phyloP scores from a whole-genome alignment of 1,140 invertebrate genomes.

The Melanaphis sacchari region DNA sequence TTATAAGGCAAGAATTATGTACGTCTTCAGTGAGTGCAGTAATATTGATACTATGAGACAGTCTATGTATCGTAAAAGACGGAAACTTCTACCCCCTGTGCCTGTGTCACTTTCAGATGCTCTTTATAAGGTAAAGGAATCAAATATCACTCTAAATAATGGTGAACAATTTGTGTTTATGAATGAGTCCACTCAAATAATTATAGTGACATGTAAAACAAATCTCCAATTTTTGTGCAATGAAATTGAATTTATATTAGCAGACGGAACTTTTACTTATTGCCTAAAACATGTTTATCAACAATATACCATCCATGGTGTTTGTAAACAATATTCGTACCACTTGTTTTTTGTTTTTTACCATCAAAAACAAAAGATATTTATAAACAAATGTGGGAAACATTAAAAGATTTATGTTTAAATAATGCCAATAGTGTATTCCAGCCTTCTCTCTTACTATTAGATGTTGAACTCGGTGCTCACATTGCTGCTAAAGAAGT shows the following conservation, averaged over 20 bases:
- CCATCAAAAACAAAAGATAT: neutral
- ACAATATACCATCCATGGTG: neutral
- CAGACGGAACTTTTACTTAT: neutral
- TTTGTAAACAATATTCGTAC: neutral
- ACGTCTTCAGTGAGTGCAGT: neutral
- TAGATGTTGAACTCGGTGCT: neutral
- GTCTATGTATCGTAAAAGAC: neutral
- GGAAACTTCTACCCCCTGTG: neutral
- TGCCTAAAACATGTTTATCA: neutral
- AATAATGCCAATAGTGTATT: neutral
- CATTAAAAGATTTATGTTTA: neutral
- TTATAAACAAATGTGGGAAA: neutral
- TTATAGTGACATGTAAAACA: neutral
- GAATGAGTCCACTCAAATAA: neutral
- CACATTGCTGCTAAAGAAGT: neutral
- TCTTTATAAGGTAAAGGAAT: neutral
- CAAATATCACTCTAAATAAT: neutral
- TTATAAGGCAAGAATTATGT: neutral
- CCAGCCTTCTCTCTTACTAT: neutral
- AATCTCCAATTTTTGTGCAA: neutral
- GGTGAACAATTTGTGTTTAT: neutral
- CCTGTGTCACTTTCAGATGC: neutral
- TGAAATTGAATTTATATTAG: neutral
- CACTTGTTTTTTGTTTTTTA: neutral
- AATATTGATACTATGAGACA: neutral